Conservation (phyloP, 2,888 invertebrate species). For the Boloria euphrosyne region DNA sequence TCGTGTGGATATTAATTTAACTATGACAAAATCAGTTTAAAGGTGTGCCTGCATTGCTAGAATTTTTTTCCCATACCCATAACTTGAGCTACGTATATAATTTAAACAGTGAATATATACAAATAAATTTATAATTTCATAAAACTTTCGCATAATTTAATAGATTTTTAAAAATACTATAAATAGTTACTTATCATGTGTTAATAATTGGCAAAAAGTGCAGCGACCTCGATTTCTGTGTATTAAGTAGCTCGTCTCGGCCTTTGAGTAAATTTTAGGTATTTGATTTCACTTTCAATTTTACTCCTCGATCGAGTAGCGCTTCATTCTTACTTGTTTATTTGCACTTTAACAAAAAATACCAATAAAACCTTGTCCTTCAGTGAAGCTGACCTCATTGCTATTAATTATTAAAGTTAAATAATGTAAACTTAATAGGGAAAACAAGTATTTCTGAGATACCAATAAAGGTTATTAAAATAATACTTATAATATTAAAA, state of each 20-base stretch:
- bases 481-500: background rate
- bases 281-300: constrained; percentile 45
- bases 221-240: constrained; percentile 30
- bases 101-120: constrained; percentile 6
- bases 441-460: background rate
- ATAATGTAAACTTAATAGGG: background rate
- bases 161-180: constrained; percentile 6
- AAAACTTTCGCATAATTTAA: constrained; percentile 12
- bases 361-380: too few species aligned
- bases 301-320: background rate
- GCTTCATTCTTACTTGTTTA: constrained; percentile 37
- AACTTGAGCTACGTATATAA: constrained; percentile 5
- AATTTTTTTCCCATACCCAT: background rate
- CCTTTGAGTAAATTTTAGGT: constrained; percentile 36
- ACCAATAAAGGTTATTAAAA: too few species aligned
- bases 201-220: constrained; percentile 26
- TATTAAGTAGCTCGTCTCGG: constrained; percentile 29
- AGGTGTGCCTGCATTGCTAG: background rate
- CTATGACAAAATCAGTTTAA: background rate
- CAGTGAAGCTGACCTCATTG: too few species aligned
- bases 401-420: too few species aligned
- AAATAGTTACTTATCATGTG: constrained; percentile 14
- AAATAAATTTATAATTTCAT: background rate
- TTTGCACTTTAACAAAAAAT: background rate
- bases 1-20: background rate